Conservation (phyloP, 2,888 invertebrate genomes). For the Drosophila melanosoma region DNA sequence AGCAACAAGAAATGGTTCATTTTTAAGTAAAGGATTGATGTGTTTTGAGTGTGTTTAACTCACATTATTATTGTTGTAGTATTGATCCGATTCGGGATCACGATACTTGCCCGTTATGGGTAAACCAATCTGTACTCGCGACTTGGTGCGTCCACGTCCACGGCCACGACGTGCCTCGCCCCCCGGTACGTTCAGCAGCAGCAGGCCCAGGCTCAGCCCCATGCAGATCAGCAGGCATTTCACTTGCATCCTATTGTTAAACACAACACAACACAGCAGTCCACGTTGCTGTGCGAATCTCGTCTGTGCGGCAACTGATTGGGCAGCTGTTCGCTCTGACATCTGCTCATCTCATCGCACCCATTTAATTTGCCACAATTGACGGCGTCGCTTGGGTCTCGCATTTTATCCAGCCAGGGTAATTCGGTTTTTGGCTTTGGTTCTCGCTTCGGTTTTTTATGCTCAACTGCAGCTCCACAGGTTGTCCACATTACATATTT, state of each 20-base stretch:
- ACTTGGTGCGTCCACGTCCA: conserved; percentile 90
- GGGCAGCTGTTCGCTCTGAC: conserved; percentile 33
- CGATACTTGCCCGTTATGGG: conserved; percentile 95
- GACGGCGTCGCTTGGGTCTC: conserved; percentile 47
- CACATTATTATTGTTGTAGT: conserved; percentile 94
- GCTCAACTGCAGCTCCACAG: conserved; percentile 50
- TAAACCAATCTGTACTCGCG: conserved; percentile 93
- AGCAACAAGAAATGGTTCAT: conserved; percentile 17
- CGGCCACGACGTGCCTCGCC: conserved; percentile 89
- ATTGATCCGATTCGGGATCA: conserved; percentile 95
- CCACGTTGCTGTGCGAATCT: conserved; percentile 70
- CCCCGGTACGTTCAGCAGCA: conserved; percentile 84
- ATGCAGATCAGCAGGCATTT: conserved; percentile 77
- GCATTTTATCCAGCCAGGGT: conserved; percentile 37
- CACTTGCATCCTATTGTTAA: conserved; percentile 73
- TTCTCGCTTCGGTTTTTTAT: conserved; percentile 18
- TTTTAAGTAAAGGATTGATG: neutral
- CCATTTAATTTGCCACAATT: conserved; percentile 79
- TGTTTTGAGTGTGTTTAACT: conserved; percentile 40
- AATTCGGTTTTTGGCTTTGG: conserved; percentile 3
- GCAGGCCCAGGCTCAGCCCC: conserved; percentile 82
- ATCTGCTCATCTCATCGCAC: conserved; percentile 17
- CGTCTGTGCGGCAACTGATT: conserved; percentile 73
- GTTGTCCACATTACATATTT: conserved; percentile 48
- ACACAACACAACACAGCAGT: conserved; percentile 4